Base-by-base conservation (phyloP, 2,797 vertebrate genomes). In the Denticeps clupeoides region DNA sequence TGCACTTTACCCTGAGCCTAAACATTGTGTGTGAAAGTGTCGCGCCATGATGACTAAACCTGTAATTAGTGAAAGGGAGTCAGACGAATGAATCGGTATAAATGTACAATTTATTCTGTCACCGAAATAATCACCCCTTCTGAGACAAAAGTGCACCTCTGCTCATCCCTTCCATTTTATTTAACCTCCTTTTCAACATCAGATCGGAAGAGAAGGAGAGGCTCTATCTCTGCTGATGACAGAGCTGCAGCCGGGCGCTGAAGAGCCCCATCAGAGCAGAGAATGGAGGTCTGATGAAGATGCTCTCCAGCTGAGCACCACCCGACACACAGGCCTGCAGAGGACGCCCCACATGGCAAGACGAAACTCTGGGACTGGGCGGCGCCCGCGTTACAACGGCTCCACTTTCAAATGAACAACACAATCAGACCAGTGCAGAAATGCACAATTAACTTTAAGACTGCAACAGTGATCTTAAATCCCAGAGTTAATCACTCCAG, bases 371-470 rank as follows among this genome's bases (percentile, higher is more conserved):
- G 56, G 60, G 50, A 42, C 47, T 41, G 38, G 47, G 8, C 51
- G 40, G n/a, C n/a, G n/a, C n/a, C n/a, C n/a, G n/a, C n/a, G n/a
- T n/a, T n/a, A n/a, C n/a, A n/a, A n/a, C n/a, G n/a, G n/a, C n/a
- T n/a, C n/a, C n/a, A n/a, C n/a, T n/a, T 18, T 33, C 33, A 33
- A 18, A 18, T 18, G 33, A 37, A 37, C 33, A 37, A 37, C 37
- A 33, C 37, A 37, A 37, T 37, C 33, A 15, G 15, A 37, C 15
- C 53, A 55, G 12, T 44, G 42, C 47, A 55, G 42, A 42, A 50
- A 25, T 55, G 45, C 40, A 63, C 61, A 71, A 69, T 72, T 75
- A 74, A 77, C 70, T 72, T 75, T 71, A 33, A 25, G 43, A 31
- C 48, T 21, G 40, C 18, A 9, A 57, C 15, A 56, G 60, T 37